Base-by-base conservation (phyloP, 2,888 invertebrate species). In the Eumacrocentrus americanus region DNA sequence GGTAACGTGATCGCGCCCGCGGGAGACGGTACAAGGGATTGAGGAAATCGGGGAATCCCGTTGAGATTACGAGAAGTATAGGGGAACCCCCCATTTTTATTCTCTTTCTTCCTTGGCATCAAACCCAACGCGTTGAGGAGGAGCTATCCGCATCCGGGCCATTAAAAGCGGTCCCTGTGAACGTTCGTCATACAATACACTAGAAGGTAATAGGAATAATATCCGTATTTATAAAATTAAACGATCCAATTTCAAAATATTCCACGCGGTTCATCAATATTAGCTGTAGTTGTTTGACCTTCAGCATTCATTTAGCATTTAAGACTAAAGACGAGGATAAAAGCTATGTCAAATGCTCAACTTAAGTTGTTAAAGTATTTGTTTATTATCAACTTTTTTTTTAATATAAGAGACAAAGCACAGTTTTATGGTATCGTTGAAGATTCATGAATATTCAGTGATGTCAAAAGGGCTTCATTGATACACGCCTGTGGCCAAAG, bases 371-470 rank as follows among this genome's bases (percentile, higher is more conserved):
- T 44, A 20, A 44, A 44, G 16, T 3, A 44, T 44, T 44, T 29
- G 9, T 6, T 44, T 44, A 20, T 44, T 44, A 11, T 18, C 2
- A 44, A 5, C n/a, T 20, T 44, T 22, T 16, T 44, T 2, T 38
- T 38, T 2, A n/a, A 38, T 12, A 38, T 1, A 38, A 29, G 9
- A 29, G 9, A 29, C 29, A 29, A 29, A 29, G 55, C 12, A 51
- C 46, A 50, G 63, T 70, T 71, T 46, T 73, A 73, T 65, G 72
- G 73, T 56, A 70, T 72, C 72, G 51, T 54, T 61, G 68, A 63
- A 72, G 73, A 73, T 74, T 73, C 75, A 76, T 76, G 73, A 74
- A 77, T 77, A 77, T 76, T 74, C 65, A 76, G 76, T 73, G 69
- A 72, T 68, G 62, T 70, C 61, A 53, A 62, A 66, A 64, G 67